Evolutionary conservation across 23 tunicate species (phyloP).

Genomic region (Phallusia fumigata): DNA sequence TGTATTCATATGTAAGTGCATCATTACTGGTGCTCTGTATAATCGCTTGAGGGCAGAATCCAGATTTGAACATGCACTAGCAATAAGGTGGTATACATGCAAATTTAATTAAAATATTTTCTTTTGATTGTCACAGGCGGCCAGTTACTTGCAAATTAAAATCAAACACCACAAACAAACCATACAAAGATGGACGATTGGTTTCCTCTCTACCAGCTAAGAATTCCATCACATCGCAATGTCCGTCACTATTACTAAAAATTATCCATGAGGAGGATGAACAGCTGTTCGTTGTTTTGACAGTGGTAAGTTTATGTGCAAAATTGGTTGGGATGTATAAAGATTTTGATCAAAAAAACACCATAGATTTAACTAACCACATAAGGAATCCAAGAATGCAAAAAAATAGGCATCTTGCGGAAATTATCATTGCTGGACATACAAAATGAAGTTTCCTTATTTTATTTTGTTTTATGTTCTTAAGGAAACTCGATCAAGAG

Average conservation of each 20-base stretch:
- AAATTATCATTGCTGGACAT: neutral
- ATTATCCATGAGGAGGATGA: slow-evolving; percentile 29
- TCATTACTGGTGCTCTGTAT: too few relatives aligned
- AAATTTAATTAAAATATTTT: neutral
- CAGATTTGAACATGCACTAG: too few relatives aligned
- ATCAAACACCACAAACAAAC: neutral
- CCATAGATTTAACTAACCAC: too few relatives aligned
- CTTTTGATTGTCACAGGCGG: neutral
- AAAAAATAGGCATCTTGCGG: too few relatives aligned
- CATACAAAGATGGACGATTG: neutral
- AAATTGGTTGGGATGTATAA: too few relatives aligned
- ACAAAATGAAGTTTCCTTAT: neutral
- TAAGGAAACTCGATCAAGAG: slow-evolving; percentile 53
- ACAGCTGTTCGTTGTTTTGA: slow-evolving; percentile 11
- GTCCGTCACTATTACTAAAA: slow-evolving; percentile 22
- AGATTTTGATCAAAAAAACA: too few relatives aligned
- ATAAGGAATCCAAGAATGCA: too few relatives aligned
- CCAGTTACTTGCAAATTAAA: neutral
- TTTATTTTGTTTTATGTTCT: slow-evolving; percentile 4
- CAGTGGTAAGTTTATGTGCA: slow-evolving; percentile 23
- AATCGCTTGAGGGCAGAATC: too few relatives aligned
- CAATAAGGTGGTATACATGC: too few relatives aligned
- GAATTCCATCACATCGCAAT: neutral
- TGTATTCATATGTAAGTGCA: too few relatives aligned
- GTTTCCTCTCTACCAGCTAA: neutral